A percentile compares a stretch with the other conserved stretches of the same genome.
phyloP scores from a whole-genome alignment of 2,113 vertebrate genomes.

The Hyperopisus bebe region DNA sequence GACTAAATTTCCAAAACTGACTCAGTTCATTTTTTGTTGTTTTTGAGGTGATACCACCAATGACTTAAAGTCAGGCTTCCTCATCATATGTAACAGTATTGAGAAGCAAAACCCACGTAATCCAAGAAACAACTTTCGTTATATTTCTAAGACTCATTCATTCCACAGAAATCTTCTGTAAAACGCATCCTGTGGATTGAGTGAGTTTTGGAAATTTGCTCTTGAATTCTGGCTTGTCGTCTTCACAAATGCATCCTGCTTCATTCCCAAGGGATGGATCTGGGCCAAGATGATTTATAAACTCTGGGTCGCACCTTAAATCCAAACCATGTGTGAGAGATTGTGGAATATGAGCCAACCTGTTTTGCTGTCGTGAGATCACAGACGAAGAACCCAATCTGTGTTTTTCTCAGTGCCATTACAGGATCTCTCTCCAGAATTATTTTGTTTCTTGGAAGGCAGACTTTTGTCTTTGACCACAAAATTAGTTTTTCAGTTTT shows the following conservation, averaged over 20 bases:
- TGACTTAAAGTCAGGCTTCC: not conserved
- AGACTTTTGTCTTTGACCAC: slow-evolving; percentile 15
- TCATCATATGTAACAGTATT: not conserved
- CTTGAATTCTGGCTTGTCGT: not conserved
- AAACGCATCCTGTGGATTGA: not conserved
- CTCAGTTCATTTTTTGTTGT: not conserved
- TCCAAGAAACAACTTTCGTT: not conserved
- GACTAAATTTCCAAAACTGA: not conserved
- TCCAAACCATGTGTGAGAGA: slow-evolving; percentile 40
- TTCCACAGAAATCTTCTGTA: not conserved
- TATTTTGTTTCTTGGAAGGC: slow-evolving; percentile 20
- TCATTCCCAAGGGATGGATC: slow-evolving; percentile 21
- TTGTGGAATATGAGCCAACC: slow-evolving; percentile 26
- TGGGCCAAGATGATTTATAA: slow-evolving; percentile 37
- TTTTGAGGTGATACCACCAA: not conserved
- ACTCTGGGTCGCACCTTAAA: slow-evolving; percentile 32
- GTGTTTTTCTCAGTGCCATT: slow-evolving; percentile 27
- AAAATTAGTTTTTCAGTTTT: not conserved
- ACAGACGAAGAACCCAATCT: slow-evolving; percentile 12
- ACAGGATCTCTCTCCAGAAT: slow-evolving; percentile 23
- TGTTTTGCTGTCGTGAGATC: slow-evolving; percentile 30
- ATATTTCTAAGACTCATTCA: not conserved
- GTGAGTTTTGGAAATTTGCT: not conserved
- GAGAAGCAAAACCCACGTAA: not conserved
- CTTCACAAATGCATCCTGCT: slow-evolving; percentile 18